These are phyloP conservation scores for Priapulus caudatus DNA, from an alignment of 2,888 invertebrate species.

Conservation along the genomic window DNA sequence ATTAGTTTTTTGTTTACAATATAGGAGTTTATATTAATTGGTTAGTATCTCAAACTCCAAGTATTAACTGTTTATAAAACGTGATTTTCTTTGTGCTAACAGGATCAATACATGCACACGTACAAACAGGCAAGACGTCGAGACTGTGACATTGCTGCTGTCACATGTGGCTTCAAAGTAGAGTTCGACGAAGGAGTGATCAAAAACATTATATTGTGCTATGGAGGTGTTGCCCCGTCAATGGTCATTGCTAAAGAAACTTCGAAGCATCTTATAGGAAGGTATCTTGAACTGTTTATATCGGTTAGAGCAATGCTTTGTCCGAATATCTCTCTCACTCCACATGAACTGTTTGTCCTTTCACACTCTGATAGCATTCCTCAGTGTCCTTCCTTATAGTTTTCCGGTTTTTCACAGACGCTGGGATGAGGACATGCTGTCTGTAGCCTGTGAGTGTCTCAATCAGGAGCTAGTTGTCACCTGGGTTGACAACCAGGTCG, in stretches of 20 bases:
- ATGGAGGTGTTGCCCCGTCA: slow-evolving; percentile 83
- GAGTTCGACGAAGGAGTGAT: slow-evolving; percentile 47
- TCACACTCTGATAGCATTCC: no score
- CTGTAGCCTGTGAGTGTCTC: not conserved
- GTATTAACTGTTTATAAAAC: no score
- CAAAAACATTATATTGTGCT: slow-evolving; percentile 55
- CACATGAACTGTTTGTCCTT: no score
- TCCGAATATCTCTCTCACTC: no score
- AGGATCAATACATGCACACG: slow-evolving; percentile 61
- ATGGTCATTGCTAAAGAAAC: slow-evolving; percentile 61
- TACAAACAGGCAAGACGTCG: slow-evolving; percentile 81
- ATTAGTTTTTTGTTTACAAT: no score
- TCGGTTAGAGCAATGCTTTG: no score
- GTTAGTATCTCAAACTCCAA: no score
- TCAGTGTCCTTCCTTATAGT: no score
- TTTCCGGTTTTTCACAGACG: not conserved
- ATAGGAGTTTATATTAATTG: no score
- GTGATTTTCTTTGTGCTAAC: not conserved
- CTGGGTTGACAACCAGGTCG: no score
- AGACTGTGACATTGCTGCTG: slow-evolving; percentile 92
- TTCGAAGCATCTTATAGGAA: slow-evolving; percentile 44
- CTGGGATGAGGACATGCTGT: not conserved
- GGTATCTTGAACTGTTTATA: slow-evolving; percentile 24
- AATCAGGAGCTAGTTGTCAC: slow-evolving; percentile 60
- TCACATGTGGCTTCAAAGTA: slow-evolving; percentile 61